Percentiles rank a stretch among this genome's conserved stretches.
These are phyloP conservation scores for Oplegnathus fasciatus DNA, from an alignment of 2,113 vertebrate species.

Conservation along the genomic window DNA sequence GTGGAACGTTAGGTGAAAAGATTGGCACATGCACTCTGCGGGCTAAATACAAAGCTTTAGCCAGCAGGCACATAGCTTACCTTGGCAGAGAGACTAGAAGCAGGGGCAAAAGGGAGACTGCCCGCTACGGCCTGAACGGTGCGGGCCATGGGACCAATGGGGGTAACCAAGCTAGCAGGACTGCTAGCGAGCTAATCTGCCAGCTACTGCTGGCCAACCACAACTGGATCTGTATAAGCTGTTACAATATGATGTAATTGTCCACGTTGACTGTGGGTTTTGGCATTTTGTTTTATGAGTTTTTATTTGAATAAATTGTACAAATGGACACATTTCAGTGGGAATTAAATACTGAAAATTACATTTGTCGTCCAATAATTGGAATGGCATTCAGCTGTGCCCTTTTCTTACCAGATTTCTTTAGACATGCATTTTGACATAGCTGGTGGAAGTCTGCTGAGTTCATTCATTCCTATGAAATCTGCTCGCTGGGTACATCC, in stretches of 20 bases:
- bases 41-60: neutral
- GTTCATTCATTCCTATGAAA: neutral
- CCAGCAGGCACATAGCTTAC: neutral
- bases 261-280: too few species aligned
- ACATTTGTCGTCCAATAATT: neutral
- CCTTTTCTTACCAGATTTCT: too few species aligned
- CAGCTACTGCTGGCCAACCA: too few species aligned
- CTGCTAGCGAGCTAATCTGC: too few species aligned
- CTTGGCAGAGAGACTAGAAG: neutral
- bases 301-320: neutral
- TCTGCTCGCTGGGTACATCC: too few species aligned
- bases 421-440: too few species aligned
- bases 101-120: neutral
- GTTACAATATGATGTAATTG: too few species aligned
- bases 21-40: neutral
- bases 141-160: neutral
- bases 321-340: neutral
- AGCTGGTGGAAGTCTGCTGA: too few species aligned
- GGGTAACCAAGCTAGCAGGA: neutral
- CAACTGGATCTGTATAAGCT: too few species aligned
- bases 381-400: neutral
- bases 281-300: neutral
- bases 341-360: neutral
- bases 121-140: neutral
- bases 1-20: neutral